Percentiles rank a stretch among this genome's conserved stretches.
Conservation (phyloP, 2,888 invertebrate species). For the Folsomia manolachei region DNA sequence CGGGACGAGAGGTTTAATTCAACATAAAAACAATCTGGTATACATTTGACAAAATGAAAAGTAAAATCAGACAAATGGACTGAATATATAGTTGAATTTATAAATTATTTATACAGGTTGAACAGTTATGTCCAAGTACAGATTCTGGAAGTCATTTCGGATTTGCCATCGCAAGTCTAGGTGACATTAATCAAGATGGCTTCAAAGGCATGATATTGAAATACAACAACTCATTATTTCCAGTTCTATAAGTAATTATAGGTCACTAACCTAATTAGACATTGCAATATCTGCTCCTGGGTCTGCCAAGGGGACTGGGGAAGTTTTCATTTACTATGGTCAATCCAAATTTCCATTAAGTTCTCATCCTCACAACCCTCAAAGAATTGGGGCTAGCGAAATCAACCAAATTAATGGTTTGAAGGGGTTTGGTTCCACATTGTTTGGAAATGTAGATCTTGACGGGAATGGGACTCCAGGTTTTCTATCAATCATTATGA, state of each 20-base stretch:
- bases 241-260: background rate
- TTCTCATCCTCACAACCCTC: background rate
- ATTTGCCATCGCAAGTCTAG: slow-evolving; percentile 34
- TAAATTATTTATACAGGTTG: too few relatives aligned
- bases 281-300: slow-evolving; percentile 36
- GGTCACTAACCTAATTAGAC: slow-evolving; percentile 20
- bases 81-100: background rate
- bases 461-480: slow-evolving; percentile 40
- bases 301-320: slow-evolving; percentile 24
- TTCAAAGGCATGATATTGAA: slow-evolving; percentile 18
- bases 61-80: too few relatives aligned
- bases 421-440: slow-evolving; percentile 28
- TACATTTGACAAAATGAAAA: background rate
- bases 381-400: slow-evolving; percentile 8
- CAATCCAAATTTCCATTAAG: background rate
- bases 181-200: slow-evolving; percentile 36
- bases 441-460: slow-evolving; percentile 27
- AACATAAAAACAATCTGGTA: background rate
- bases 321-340: slow-evolving; percentile 32
- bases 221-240: background rate
- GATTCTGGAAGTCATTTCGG: slow-evolving; percentile 29
- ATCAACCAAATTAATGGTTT: slow-evolving; percentile 7
- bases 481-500: background rate
- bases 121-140: slow-evolving; percentile 5
- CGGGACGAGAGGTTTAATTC: background rate